Evolutionary conservation across 2,888 invertebrate genomes (phyloP), one percentile per base, ranked within the genome.

Genomic region (Theretra japonica): DNA sequence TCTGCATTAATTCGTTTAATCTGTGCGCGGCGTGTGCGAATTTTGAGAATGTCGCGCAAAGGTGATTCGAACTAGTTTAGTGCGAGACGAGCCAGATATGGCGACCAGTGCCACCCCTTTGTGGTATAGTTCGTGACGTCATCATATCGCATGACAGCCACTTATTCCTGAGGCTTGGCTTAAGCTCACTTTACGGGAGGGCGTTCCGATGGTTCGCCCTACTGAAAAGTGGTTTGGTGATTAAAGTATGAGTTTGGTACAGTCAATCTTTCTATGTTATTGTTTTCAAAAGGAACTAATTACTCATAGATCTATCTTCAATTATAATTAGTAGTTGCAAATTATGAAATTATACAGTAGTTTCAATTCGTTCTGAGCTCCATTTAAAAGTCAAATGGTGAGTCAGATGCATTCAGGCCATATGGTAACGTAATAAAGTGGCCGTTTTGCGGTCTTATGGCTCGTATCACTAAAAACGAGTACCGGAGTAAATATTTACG

Each of bases 61-160:
- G 65, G 65, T 65, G 48, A 65, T 41, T 5, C 23, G 62, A 62
- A 62, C 62, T 62, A 62, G 41, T 62, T 62, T 28, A 6, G 62
- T 33, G 28, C 19, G 59, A 62, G 41, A 15, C 6, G 33, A 62
- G 62, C 62, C 62, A 33, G 62, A 33, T 62, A 59, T 23, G 19
- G 62, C n/a, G 62, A 21, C 19, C 60, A 59, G 23, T 25, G n/a
- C 7, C 60, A 62, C 41, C 62, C 62, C 62, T 62, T 21, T 11
- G 62, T 41, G 33, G 41, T 23, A 48, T 41, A 21, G 11, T 11
- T 33, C 1, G 62, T 60, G 62, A 33, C 33, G 62, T 62, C 33
- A 62, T 60, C 19, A n/a, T 1, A 7, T 17, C 3, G 21, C 7
- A 21, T 21, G 33, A 11, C 15, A 33, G 21, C 11, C 62, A 3